A percentile compares a stretch with the other conserved stretches of the same genome.
Conservation (phyloP, 2,888 invertebrate species). For the Latrodectus elegans region DNA sequence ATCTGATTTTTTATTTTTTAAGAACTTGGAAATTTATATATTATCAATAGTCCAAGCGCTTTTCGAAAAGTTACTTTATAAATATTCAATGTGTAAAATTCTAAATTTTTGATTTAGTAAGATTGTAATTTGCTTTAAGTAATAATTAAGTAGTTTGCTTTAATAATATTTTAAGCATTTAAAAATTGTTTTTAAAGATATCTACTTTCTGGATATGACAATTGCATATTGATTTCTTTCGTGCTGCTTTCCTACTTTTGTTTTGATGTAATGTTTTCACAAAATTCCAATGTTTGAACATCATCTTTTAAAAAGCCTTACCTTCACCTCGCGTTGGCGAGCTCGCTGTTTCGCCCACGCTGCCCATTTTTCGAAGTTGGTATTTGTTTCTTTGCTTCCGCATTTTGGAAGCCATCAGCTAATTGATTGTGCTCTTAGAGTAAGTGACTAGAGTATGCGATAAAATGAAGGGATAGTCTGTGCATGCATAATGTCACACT, state of each 20-base stretch:
- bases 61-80: no score
- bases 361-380: neutral
- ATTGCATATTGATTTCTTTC: neutral
- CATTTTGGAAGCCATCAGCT: slow-evolving; percentile 7
- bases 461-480: slow-evolving; percentile 24
- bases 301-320: neutral
- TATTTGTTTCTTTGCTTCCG: neutral
- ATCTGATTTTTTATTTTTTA: no score
- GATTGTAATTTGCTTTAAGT: no score
- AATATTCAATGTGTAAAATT: no score
- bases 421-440: slow-evolving; percentile 4
- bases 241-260: no score
- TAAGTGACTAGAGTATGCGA: slow-evolving; percentile 18
- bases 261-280: neutral
- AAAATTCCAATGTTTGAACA: neutral
- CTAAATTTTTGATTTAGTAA: no score
- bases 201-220: neutral
- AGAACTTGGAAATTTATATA: no score
- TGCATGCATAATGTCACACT: neutral
- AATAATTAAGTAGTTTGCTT: no score
- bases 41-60: no score
- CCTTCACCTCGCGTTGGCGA: neutral
- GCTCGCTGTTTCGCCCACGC: neutral
- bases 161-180: no score
- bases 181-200: neutral